A percentile compares a stretch with the other conserved stretches of the same genome.
These are phyloP conservation scores for Pipra filicauda DNA, from an alignment of 2,113 vertebrate species.

Conservation along the genomic window DNA sequence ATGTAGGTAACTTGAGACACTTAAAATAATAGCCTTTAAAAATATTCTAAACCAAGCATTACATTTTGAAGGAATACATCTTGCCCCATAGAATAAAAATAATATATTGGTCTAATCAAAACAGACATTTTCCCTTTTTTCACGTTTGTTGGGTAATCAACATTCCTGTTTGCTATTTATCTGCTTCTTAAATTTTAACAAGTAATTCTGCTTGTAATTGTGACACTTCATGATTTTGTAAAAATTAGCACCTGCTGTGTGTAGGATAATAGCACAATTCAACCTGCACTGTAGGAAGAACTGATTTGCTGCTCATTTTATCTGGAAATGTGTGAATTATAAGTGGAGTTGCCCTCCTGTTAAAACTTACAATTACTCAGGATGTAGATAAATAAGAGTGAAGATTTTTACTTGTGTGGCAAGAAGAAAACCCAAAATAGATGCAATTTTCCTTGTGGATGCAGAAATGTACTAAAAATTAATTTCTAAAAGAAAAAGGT, in stretches of 20 bases:
- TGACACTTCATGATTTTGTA: constrained; percentile 55
- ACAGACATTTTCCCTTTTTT: not conserved
- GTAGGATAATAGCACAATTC: constrained; percentile 69
- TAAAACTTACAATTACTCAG: constrained; percentile 2
- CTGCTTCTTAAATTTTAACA: constrained; percentile 68
- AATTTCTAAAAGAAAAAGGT: not conserved
- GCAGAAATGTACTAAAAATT: not conserved
- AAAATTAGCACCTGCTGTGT: constrained; percentile 66
- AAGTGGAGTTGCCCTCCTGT: not conserved
- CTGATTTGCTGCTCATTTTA: constrained; percentile 70
- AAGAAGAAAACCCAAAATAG: not conserved
- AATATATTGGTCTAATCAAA: not conserved
- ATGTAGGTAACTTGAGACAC: not conserved
- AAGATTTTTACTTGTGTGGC: not conserved
- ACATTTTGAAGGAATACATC: not conserved
- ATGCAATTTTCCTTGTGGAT: not conserved
- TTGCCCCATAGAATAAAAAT: not conserved
- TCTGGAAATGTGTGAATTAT: constrained; percentile 67
- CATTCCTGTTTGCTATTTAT: constrained; percentile 71
- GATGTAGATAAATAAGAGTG: not conserved
- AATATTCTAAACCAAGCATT: not conserved
- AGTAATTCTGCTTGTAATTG: constrained; percentile 73
- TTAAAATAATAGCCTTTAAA: not conserved
- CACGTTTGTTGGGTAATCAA: constrained; percentile 63
- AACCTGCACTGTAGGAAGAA: constrained; percentile 52